phyloP scores from a whole-genome alignment of 64 coral and sea anemone species.

The Pocillopora verrucosa region DNA sequence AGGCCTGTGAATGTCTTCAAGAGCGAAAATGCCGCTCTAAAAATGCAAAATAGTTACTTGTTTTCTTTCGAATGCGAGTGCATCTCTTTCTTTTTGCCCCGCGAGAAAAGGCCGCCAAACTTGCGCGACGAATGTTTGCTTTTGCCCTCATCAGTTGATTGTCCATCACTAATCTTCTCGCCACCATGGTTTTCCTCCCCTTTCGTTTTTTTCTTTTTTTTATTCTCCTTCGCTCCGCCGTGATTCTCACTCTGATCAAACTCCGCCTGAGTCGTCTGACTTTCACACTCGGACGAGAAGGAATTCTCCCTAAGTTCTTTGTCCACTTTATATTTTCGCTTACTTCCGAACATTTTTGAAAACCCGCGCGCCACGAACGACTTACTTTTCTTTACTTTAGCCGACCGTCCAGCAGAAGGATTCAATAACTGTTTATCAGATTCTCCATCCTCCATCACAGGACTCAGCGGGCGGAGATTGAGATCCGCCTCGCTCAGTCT shows the following conservation, averaged over 20 bases:
- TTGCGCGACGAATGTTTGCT: conserved; percentile 6
- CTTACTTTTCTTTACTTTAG: conserved; percentile 15
- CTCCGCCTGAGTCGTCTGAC: neutral
- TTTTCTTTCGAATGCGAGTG: neutral
- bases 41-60: neutral
- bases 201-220: neutral
- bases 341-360: conserved; percentile 29
- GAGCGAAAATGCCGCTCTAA: neutral
- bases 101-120: conserved; percentile 37
- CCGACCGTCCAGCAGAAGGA: neutral
- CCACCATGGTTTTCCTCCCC: neutral
- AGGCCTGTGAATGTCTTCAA: too few species aligned
- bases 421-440: neutral
- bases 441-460: neutral
- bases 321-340: conserved; percentile 10
- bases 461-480: neutral
- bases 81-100: conserved; percentile 29
- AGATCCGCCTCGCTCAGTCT: neutral
- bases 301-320: neutral
- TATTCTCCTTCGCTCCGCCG: neutral
- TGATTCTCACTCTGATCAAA: neutral
- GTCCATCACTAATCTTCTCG: neutral
- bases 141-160: neutral
- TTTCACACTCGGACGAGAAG: neutral
- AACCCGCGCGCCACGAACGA: conserved; percentile 7